Conservation (phyloP, 2,888 invertebrate genomes). For the Galerucella nymphaeae region DNA sequence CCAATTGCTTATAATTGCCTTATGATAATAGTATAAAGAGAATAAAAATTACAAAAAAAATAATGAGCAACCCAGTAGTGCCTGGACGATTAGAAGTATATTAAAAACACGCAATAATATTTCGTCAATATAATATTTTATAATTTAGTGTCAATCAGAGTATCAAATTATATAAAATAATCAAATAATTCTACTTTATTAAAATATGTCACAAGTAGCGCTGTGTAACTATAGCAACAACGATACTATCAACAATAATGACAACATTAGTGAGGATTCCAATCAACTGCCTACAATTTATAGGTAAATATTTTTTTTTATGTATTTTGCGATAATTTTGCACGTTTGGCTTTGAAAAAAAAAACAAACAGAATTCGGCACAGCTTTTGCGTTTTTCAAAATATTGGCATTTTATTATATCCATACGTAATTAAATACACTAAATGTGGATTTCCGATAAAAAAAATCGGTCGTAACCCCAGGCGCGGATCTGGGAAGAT, state of each 20-base stretch:
- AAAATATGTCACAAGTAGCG: constrained; percentile 77
- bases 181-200: constrained; percentile 52
- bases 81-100: constrained; percentile 43
- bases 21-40: constrained; percentile 34
- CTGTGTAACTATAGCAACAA: constrained; percentile 72
- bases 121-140: constrained; percentile 34
- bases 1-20: constrained; percentile 49
- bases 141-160: background rate
- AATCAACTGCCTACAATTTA: constrained; percentile 88
- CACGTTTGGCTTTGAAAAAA: background rate
- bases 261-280: constrained; percentile 88
- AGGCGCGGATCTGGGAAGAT: too few species aligned
- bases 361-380: too few species aligned
- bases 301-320: constrained; percentile 71
- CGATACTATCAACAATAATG: constrained; percentile 77
- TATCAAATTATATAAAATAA: constrained; percentile 24
- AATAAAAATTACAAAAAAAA: constrained; percentile 16
- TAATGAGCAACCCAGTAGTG: constrained; percentile 54
- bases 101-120: constrained; percentile 30
- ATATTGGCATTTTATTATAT: too few species aligned
- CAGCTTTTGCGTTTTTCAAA: too few species aligned
- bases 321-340: constrained; percentile 13
- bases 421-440: too few species aligned
- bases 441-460: too few species aligned
- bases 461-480: too few species aligned